A percentile compares a stretch with the other conserved stretches of the same genome.
These are phyloP conservation scores for Panulirus ornatus DNA, from an alignment of 1,140 invertebrate genomes.

Conservation along the genomic window DNA sequence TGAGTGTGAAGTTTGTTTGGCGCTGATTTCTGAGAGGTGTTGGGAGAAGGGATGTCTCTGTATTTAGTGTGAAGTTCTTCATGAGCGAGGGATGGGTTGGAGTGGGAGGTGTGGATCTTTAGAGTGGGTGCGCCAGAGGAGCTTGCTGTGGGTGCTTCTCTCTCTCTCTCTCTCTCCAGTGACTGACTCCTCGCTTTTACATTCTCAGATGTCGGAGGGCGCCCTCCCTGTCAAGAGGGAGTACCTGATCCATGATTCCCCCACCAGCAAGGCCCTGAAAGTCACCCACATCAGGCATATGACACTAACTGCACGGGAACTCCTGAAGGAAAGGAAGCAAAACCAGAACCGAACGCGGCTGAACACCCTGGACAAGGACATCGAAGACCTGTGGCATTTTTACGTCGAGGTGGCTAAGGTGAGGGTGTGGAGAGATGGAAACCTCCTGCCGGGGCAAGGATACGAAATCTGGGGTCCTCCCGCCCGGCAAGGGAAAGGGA, in stretches of 20 bases:
- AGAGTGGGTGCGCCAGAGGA: no score
- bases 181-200: no score
- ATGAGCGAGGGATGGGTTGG: no score
- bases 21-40: no score
- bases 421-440: no score
- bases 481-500: no score
- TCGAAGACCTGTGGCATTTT: slow-evolving; percentile 39
- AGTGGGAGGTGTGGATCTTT: no score
- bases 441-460: no score
- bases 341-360: not conserved
- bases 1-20: no score
- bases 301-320: not conserved
- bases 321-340: not conserved
- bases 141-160: not conserved
- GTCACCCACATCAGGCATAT: not conserved
- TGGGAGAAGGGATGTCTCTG: no score
- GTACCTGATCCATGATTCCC: not conserved
- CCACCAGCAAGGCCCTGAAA: not conserved
- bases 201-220: not conserved
- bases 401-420: slow-evolving; percentile 32
- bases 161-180: not conserved
- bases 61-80: no score
- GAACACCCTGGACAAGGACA: slow-evolving; percentile 17
- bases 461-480: no score
- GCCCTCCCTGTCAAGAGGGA: not conserved